Conservation (phyloP, 2,113 vertebrate species). For the Chionodraco myersi region DNA sequence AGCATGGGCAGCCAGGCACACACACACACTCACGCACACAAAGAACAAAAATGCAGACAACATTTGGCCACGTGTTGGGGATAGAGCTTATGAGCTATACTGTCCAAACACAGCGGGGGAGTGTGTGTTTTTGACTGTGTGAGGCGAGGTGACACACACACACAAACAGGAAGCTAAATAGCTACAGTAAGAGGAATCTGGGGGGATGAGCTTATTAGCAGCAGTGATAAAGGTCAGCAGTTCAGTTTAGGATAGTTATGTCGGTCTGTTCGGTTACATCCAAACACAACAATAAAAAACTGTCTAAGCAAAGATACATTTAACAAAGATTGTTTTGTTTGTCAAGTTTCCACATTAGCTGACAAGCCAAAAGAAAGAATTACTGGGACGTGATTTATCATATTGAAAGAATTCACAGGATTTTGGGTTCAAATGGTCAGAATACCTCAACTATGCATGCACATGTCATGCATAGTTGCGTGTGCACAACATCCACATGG, state of each 20-base stretch:
- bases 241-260: conserved; percentile 36
- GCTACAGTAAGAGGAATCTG: conserved; percentile 30
- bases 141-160: not conserved
- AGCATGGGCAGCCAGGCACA: conserved; percentile 78
- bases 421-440: not conserved
- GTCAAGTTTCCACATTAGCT: not conserved
- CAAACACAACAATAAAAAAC: not conserved
- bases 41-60: conserved; percentile 41
- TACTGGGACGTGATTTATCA: not conserved
- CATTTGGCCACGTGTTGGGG: conserved; percentile 67
- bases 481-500: not conserved
- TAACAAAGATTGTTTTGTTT: not conserved
- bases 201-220: conserved; percentile 41
- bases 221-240: conserved; percentile 16
- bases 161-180: not conserved
- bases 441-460: not conserved
- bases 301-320: too few species aligned
- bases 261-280: not conserved
- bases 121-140: conserved; percentile 32
- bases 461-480: not conserved
- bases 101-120: conserved; percentile 63
- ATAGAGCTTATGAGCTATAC: conserved; percentile 50
- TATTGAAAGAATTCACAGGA: not conserved
- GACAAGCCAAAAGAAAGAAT: not conserved
- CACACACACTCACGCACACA: conserved; percentile 35